Evolutionary conservation across 1,140 invertebrate species (phyloP).

Genomic region (Drosophila arawakana): DNA sequence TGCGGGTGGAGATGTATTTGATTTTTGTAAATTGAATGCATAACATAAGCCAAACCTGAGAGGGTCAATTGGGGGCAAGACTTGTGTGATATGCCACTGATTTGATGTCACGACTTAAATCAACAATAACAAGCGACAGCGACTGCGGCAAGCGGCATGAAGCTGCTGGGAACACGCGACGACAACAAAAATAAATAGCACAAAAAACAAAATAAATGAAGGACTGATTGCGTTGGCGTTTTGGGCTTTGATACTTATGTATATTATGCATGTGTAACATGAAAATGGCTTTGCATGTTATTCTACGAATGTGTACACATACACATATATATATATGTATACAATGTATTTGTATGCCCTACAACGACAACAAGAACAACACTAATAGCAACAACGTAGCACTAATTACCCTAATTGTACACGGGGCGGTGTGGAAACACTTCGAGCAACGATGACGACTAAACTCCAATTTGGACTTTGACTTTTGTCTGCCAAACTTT

Average conservation of each 20-base stretch:
- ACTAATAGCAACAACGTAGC: constrained; percentile 56
- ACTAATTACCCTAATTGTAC: constrained; percentile 77
- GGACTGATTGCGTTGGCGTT: constrained; percentile 68
- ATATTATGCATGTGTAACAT: constrained; percentile 57
- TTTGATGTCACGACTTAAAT: constrained; percentile 72
- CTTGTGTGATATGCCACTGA: constrained; percentile 56
- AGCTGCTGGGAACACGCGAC: constrained; percentile 52
- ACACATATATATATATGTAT: no score
- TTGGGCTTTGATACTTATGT: constrained; percentile 44
- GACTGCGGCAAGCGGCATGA: constrained; percentile 34
- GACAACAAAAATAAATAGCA: constrained; percentile 64
- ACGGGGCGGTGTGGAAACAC: constrained; percentile 69
- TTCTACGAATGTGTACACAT: constrained; percentile 12
- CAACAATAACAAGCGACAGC: constrained; percentile 58
- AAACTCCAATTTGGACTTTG: constrained; percentile 75
- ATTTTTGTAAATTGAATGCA: constrained; percentile 71
- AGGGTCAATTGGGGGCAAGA: constrained; percentile 34
- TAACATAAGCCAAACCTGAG: constrained; percentile 35
- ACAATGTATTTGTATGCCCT: neutral
- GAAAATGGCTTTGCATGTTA: constrained; percentile 74
- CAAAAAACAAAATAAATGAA: constrained; percentile 64
- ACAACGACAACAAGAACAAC: constrained; percentile 21
- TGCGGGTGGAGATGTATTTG: constrained; percentile 50
- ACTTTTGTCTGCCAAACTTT: constrained; percentile 53
- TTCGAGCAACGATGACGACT: constrained; percentile 75